These are phyloP conservation scores for Musca domestica DNA, from an alignment of 1,140 invertebrate species.

Conservation along the genomic window DNA sequence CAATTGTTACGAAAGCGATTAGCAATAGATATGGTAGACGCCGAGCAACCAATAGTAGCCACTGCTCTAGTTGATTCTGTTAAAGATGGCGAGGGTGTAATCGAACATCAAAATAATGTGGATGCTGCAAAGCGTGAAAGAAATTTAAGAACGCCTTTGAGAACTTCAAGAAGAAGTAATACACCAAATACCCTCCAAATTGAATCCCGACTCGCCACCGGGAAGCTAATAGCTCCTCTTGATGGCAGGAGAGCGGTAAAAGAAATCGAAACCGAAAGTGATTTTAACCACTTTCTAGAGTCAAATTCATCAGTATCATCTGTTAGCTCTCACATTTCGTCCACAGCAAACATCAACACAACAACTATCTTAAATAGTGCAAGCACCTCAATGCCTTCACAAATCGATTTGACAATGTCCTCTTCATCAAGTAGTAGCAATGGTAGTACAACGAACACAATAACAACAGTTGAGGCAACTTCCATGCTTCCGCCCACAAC, in stretches of 20 bases:
- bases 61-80: no score
- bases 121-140: constrained; percentile 14
- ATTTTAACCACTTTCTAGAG: constrained; percentile 25
- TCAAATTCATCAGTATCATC: constrained; percentile 30
- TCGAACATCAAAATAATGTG: neutral
- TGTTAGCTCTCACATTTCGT: constrained; percentile 15
- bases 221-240: no score
- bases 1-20: constrained; percentile 46
- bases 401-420: constrained; percentile 49
- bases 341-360: constrained; percentile 21
- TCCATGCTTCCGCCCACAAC: constrained; percentile 49
- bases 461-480: constrained; percentile 27
- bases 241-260: no score
- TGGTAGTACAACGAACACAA: constrained; percentile 30
- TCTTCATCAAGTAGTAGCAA: constrained; percentile 45
- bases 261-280: neutral
- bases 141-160: constrained; percentile 8
- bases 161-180: constrained; percentile 19
- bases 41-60: constrained; percentile 23
- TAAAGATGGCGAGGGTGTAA: neutral
- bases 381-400: constrained; percentile 36
- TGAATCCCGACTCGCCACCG: neutral
- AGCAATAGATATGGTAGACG: constrained; percentile 48
- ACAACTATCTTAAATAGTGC: constrained; percentile 25
- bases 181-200: constrained; percentile 1